A percentile compares a stretch with the other conserved stretches of the same genome.
Conservation (phyloP, 2,113 vertebrate species). For the Actinemys pallida region DNA sequence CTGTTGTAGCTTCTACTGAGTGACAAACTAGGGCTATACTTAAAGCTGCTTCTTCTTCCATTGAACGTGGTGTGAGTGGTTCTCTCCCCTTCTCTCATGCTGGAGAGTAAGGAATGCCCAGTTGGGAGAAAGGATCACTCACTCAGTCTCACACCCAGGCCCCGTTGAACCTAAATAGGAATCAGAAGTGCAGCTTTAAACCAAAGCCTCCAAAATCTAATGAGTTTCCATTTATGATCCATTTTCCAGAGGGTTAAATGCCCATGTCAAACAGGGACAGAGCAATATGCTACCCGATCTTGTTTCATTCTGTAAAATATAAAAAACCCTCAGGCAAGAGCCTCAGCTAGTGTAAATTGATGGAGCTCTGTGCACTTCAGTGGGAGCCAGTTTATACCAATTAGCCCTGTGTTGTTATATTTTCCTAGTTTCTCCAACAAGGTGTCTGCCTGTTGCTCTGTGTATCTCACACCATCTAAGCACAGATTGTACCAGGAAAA, state of each 20-base stretch:
- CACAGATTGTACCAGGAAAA: not conserved
- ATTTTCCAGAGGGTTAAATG: not conserved
- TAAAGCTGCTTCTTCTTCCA: not conserved
- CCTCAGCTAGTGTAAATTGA: not conserved
- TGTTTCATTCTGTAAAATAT: not conserved
- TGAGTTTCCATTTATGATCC: not conserved
- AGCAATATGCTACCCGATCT: slow-evolving; percentile 37
- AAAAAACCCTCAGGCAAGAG: no score
- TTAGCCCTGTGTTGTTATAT: slow-evolving; percentile 3
- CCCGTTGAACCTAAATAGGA: not conserved
- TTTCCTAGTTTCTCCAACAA: slow-evolving; percentile 48
- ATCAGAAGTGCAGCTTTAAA: slow-evolving; percentile 16
- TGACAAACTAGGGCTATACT: not conserved
- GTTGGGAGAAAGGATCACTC: slow-evolving; percentile 6
- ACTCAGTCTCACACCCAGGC: not conserved
- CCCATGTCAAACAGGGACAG: slow-evolving; percentile 35
- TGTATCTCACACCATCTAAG: slow-evolving; percentile 4
- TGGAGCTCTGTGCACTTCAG: slow-evolving; percentile 8
- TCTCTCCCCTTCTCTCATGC: slow-evolving; percentile 3
- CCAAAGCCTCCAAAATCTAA: slow-evolving; percentile 34
- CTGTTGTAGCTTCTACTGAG: not conserved
- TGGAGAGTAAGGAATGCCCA: slow-evolving; percentile 27
- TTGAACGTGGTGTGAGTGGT: not conserved
- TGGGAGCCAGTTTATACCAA: slow-evolving; percentile 33
- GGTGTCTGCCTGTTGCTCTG: slow-evolving; percentile 62